Conservation (phyloP, 2,888 invertebrate species). For the Mechanitis messenoides region DNA sequence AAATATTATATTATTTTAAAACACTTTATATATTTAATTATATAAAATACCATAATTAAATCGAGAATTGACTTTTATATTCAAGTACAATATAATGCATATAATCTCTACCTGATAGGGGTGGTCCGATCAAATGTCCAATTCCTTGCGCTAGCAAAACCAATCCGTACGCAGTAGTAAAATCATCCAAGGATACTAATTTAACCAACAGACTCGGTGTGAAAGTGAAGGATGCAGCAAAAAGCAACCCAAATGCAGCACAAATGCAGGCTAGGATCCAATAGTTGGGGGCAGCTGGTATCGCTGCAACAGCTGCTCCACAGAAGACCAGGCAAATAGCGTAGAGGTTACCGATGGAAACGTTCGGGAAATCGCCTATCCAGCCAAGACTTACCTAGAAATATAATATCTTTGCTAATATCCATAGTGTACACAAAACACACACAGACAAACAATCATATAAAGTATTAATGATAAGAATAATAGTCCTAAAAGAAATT, state of each 20-base stretch:
- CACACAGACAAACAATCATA: too few species aligned
- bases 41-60: too few species aligned
- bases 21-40: too few species aligned
- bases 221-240: slow-evolving; percentile 93
- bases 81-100: too few species aligned
- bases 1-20: too few species aligned
- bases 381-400: slow-evolving; percentile 87
- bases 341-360: slow-evolving; percentile 89
- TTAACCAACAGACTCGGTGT: slow-evolving; percentile 93
- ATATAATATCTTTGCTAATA: background rate
- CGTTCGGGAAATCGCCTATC: slow-evolving; percentile 90
- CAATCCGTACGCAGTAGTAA: slow-evolving; percentile 94
- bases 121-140: slow-evolving; percentile 94
- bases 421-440: too few species aligned
- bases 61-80: too few species aligned
- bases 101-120: slow-evolving; percentile 83
- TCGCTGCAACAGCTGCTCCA: slow-evolving; percentile 78
- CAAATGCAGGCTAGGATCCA: slow-evolving; percentile 68
- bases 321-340: slow-evolving; percentile 84
- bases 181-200: slow-evolving; percentile 91
- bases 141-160: slow-evolving; percentile 93
- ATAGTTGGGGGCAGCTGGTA: slow-evolving; percentile 74
- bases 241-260: slow-evolving; percentile 89
- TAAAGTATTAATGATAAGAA: too few species aligned
- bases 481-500: too few species aligned